phyloP scores from a whole-genome alignment of 2,888 invertebrate species.

The Idaea aversata region DNA sequence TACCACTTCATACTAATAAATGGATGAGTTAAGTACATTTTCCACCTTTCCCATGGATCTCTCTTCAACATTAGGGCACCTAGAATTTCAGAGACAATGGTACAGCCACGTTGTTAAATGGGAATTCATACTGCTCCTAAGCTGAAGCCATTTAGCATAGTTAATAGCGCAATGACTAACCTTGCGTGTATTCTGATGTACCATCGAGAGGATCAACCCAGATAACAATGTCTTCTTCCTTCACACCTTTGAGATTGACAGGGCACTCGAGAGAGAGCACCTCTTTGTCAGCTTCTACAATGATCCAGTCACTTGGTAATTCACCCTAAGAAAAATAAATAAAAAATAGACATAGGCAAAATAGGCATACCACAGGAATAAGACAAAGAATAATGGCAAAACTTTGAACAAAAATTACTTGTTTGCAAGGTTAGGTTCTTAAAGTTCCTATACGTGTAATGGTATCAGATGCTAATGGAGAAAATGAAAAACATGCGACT shows the following conservation, averaged over 20 bases:
- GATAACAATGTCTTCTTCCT: conserved; percentile 92
- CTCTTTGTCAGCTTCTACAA: conserved; percentile 85
- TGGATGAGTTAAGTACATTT: conserved; percentile 77
- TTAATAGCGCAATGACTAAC: conserved; percentile 52
- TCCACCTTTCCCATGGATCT: conserved; percentile 79
- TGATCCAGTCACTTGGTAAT: conserved; percentile 87
- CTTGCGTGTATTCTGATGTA: conserved; percentile 98
- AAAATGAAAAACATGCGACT: too few species aligned
- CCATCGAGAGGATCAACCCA: conserved; percentile 99
- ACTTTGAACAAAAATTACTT: background rate
- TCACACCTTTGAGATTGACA: conserved; percentile 79
- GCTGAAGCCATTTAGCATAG: conserved; percentile 10
- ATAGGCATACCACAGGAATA: too few species aligned
- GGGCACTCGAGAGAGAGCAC: conserved; percentile 85
- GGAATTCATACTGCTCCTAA: conserved; percentile 12
- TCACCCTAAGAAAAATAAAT: conserved; percentile 49
- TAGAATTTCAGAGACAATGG: conserved; percentile 54
- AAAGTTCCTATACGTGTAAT: too few species aligned
- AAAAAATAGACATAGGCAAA: background rate
- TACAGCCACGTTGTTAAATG: background rate
- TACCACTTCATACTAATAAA: conserved; percentile 79
- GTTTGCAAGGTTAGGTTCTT: too few species aligned
- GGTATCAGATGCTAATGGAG: too few species aligned
- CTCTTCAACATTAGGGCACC: conserved; percentile 80
- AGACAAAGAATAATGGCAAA: background rate